These are phyloP conservation scores for Microchrysa polita DNA, from an alignment of 2,888 invertebrate genomes.

Conservation along the genomic window DNA sequence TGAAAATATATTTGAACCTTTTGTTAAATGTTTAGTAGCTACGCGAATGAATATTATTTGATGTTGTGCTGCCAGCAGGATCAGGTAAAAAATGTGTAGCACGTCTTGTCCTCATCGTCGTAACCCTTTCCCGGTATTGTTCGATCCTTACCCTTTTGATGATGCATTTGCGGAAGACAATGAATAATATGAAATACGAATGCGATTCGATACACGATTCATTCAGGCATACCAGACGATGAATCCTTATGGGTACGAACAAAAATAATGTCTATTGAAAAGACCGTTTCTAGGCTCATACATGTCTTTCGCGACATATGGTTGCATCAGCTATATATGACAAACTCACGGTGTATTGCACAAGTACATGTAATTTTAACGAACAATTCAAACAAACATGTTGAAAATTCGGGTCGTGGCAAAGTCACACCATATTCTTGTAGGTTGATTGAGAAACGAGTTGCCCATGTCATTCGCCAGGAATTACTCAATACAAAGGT, in stretches of 20 bases:
- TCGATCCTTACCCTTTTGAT: constrained; percentile 16
- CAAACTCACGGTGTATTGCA: background rate
- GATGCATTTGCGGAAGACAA: constrained; percentile 35
- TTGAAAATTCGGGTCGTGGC: constrained; percentile 23
- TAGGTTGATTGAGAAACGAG: constrained; percentile 49
- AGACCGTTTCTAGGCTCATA: background rate
- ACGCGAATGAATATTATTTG: background rate
- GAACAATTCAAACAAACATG: constrained; percentile 1
- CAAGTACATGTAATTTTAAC: background rate
- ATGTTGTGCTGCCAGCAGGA: background rate
- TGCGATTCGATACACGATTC: constrained; percentile 32
- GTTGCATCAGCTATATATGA: constrained; percentile 8
- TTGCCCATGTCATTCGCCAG: no score
- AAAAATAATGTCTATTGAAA: constrained; percentile 5
- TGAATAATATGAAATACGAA: constrained; percentile 19
- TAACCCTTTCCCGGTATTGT: constrained; percentile 38
- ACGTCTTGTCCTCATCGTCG: constrained; percentile 27
- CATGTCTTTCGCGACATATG: constrained; percentile 14
- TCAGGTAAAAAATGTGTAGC: constrained; percentile 32
- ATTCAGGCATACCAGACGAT: constrained; percentile 20
- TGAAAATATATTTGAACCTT: background rate
- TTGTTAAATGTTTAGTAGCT: constrained; percentile 26
- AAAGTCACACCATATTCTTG: constrained; percentile 48
- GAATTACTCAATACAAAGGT: no score
- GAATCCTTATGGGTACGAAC: background rate